Base-by-base conservation (phyloP, 2,888 invertebrate genomes). In the Ypsolopha scabrella region DNA sequence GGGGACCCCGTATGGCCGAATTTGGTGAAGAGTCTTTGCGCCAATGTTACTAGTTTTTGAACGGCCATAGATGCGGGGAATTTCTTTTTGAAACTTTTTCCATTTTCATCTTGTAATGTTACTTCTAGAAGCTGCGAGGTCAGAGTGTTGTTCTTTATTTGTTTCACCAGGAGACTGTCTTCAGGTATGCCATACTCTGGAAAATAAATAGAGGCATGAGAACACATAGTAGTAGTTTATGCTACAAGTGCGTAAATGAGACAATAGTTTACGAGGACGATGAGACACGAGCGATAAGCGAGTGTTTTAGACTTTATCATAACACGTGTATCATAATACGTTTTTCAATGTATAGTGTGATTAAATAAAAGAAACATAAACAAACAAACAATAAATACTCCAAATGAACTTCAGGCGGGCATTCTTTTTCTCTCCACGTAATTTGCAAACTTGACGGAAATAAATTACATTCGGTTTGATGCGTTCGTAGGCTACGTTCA, bases 181-280 rank as follows among this genome's bases (percentile, higher is more conserved):
- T 95, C 95, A 7, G 94, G 93, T 11, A 92, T 90, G 53, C 96
- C 97, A 78, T 93, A 93, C 82, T 90, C 96, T 96, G 77, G 48
- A 86, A 82, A 59, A 48, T 50, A 41, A 54, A n/a, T 13, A 37
- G 41, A 24, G 35, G 39, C 8, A 43, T 43, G 39, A n/a, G 10
- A n/a, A 39, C 39, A 39, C 11, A 39, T 3, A 39, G 3, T 39
- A n/a, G 10, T 39, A 2, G 24, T 4, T 24, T 24, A 24, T n/a
- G 24, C 24, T 2, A 2, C 2, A 24, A 24, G 24, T 24, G 24
- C 24, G 4, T 24, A 24, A 24, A 2, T n/a, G n/a, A n/a, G n/a
- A n/a, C n/a, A n/a, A n/a, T n/a, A n/a, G n/a, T 7, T 41, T 4
- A 3, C 13, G 44, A 7, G 4, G 4, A 6, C 13, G 13, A 8